A percentile compares a stretch with the other conserved stretches of the same genome.
Conservation (phyloP, 2,113 vertebrate species). For the Butorides virescens region DNA sequence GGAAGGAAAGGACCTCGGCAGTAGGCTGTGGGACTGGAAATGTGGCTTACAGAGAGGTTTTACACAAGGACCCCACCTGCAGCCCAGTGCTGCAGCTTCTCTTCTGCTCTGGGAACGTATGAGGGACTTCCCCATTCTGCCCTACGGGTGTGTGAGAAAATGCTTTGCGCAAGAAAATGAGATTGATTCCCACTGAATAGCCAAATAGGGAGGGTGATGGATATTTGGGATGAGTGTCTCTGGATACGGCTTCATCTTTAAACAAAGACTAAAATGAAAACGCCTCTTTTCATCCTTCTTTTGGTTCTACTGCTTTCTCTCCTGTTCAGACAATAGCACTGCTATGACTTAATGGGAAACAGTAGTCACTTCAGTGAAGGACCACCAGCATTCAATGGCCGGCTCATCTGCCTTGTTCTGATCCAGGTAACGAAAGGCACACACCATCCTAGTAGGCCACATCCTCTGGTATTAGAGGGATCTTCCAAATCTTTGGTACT, state of each 20-base stretch:
- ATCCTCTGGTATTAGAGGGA: neutral
- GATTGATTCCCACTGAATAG: neutral
- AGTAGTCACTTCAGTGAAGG: neutral
- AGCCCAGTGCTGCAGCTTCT: neutral
- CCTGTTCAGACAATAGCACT: neutral
- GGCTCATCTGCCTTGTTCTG: neutral
- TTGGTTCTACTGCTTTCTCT: neutral
- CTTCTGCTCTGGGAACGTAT: neutral
- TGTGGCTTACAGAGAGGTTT: neutral
- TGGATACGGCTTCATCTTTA: neutral
- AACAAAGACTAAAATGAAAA: neutral
- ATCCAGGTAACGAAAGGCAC: neutral
- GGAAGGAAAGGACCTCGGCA: neutral
- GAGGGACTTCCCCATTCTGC: neutral
- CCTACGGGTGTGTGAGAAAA: neutral
- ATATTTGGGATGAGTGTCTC: neutral
- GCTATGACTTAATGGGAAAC: neutral
- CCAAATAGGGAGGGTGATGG: neutral
- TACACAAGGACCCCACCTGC: neutral
- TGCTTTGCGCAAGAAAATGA: neutral
- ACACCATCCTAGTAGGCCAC: neutral
- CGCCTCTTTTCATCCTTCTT: neutral
- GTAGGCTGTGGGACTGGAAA: neutral
- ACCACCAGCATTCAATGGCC: neutral
- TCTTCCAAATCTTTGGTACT: neutral